A percentile compares a stretch with the other conserved stretches of the same genome.
These are phyloP conservation scores for Pantherophis vulpinus DNA, from an alignment of 2,797 vertebrate genomes.

Conservation along the genomic window DNA sequence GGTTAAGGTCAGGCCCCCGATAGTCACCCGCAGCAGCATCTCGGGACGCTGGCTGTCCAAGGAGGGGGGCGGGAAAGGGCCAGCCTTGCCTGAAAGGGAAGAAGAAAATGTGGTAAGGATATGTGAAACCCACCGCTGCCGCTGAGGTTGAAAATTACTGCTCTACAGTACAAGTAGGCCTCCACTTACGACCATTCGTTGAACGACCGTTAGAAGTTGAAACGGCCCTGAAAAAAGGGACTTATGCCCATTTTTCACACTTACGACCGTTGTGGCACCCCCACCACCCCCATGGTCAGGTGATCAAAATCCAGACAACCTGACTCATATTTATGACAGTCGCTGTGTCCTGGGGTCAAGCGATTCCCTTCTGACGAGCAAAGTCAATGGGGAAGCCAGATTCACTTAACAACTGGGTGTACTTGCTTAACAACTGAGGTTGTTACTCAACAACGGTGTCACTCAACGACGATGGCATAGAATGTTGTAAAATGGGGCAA, in stretches of 20 bases:
- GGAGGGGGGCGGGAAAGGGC: slow-evolving; percentile 60
- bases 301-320: too few relatives aligned
- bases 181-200: too few relatives aligned
- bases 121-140: neutral
- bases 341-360: too few relatives aligned
- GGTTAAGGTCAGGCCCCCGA: slow-evolving; percentile 84
- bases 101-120: neutral
- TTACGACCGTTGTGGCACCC: too few relatives aligned
- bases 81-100: slow-evolving; percentile 68
- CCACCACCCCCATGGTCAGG: too few relatives aligned
- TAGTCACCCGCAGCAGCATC: slow-evolving; percentile 78
- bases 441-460: neutral
- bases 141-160: neutral
- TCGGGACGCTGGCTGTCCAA: slow-evolving; percentile 81
- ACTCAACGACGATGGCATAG: neutral
- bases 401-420: neutral
- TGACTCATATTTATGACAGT: too few relatives aligned
- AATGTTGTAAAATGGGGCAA: neutral
- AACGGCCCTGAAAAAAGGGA: too few relatives aligned
- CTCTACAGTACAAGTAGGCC: too few relatives aligned
- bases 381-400: neutral
- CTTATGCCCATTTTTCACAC: too few relatives aligned
- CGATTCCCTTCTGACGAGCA: too few relatives aligned
- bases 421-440: neutral
- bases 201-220: too few relatives aligned